phyloP scores from a whole-genome alignment of 37 sponge, comb jelly and placozoan genomes.

The Eunapius fragilis region DNA sequence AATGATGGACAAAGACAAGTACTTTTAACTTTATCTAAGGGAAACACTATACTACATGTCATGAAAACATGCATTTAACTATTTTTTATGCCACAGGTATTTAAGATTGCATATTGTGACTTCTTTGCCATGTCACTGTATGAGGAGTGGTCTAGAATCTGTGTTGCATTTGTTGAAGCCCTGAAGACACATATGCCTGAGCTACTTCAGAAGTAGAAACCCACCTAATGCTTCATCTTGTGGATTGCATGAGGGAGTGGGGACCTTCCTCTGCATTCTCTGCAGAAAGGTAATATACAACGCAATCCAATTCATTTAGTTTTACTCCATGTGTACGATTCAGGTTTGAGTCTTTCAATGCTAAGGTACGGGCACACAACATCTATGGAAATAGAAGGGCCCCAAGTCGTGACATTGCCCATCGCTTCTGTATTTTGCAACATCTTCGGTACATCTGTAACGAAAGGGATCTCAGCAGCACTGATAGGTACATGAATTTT shows the following conservation, averaged over 20 bases:
- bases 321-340: neutral
- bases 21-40: neutral
- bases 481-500: too few relatives aligned
- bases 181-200: constrained; percentile 1
- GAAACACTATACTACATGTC: too few relatives aligned
- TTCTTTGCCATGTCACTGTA: neutral
- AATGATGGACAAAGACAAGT: neutral
- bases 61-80: too few relatives aligned
- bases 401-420: constrained; percentile 53
- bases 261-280: constrained; percentile 42
- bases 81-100: constrained; percentile 20
- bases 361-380: constrained; percentile 22
- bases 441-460: constrained; percentile 20
- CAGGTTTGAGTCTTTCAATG: constrained; percentile 60
- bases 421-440: constrained; percentile 4
- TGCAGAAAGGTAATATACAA: constrained; percentile 41
- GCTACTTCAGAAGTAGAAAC: constrained; percentile 10
- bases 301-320: neutral
- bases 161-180: constrained; percentile 27
- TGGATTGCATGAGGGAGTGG: constrained; percentile 39
- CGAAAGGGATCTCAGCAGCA: neutral
- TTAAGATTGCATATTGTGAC: constrained; percentile 16
- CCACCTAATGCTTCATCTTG: constrained; percentile 51
- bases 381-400: constrained; percentile 41
- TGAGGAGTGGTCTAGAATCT: neutral